Conservation (phyloP, 2,888 invertebrate species). For the Heterodera filipjevi region DNA sequence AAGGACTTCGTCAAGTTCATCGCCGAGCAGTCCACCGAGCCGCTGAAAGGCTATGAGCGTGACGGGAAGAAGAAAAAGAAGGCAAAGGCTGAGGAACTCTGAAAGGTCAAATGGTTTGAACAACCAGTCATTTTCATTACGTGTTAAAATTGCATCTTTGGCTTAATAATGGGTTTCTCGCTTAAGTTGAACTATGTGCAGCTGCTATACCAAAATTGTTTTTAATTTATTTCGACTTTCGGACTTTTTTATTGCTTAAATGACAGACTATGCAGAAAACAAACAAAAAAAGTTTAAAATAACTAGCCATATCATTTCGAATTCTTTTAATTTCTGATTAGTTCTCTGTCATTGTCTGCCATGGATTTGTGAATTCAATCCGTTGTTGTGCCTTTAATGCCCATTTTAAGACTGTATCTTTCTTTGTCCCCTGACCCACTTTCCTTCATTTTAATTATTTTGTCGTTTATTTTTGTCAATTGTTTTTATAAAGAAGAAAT, state of each 20-base stretch:
- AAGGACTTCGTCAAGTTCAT: constrained; percentile 94
- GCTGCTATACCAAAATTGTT: neutral
- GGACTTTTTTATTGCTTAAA: neutral
- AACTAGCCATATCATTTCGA: too few species aligned
- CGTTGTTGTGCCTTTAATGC: constrained; percentile 12
- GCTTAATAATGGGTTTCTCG: neutral
- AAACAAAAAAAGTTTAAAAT: too few species aligned
- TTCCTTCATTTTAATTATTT: neutral
- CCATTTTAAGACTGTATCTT: neutral
- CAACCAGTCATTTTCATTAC: neutral
- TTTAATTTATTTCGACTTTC: neutral
- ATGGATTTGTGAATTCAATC: neutral
- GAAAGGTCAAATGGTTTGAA: constrained; percentile 34
- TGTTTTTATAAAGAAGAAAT: neutral
- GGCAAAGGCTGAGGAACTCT: constrained; percentile 64
- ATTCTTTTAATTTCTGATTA: neutral
- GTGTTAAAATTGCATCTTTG: neutral
- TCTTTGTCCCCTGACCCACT: neutral
- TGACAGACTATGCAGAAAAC: too few species aligned
- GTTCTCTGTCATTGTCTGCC: neutral
- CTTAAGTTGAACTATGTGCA: neutral
- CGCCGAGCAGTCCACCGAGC: constrained; percentile 84
- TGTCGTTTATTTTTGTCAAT: neutral
- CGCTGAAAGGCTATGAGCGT: constrained; percentile 84
- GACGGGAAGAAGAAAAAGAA: constrained; percentile 73